Evolutionary conservation across 2,113 vertebrate species (phyloP).

Genomic region (Mystacornis crossleyi): DNA sequence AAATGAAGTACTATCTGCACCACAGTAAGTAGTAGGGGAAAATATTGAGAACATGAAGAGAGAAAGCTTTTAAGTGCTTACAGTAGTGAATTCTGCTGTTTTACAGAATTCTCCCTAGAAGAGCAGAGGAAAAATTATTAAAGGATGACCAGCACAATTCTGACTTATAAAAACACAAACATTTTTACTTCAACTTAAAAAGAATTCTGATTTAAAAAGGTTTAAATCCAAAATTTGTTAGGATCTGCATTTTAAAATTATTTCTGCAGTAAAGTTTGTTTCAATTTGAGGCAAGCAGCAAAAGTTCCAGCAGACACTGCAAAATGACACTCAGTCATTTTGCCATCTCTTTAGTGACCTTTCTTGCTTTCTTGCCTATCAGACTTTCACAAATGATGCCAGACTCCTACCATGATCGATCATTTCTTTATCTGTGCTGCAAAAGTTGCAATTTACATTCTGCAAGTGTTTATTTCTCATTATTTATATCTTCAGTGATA

Average conservation of each 20-base stretch:
- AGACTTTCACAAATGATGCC: background rate
- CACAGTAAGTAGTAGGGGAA: background rate
- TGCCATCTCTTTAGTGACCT: background rate
- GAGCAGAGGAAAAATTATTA: background rate
- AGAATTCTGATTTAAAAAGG: background rate
- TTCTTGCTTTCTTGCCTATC: background rate
- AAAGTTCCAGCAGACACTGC: background rate
- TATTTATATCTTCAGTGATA: background rate
- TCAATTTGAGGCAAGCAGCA: background rate
- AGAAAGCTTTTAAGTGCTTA: background rate
- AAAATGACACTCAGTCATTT: background rate
- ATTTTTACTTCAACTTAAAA: background rate
- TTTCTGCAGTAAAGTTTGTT: background rate
- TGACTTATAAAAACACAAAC: background rate
- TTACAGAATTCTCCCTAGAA: background rate
- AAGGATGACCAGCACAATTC: background rate
- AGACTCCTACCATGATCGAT: background rate
- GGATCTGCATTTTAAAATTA: background rate
- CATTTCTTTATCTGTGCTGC: background rate
- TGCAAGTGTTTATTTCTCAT: background rate
- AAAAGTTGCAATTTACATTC: background rate
- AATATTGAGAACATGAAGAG: background rate
- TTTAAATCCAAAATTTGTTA: background rate
- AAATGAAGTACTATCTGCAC: background rate
- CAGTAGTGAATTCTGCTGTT: background rate